Evolutionary conservation across 1,140 invertebrate genomes (phyloP).

Genomic region (Diabrotica undecimpunctata): DNA sequence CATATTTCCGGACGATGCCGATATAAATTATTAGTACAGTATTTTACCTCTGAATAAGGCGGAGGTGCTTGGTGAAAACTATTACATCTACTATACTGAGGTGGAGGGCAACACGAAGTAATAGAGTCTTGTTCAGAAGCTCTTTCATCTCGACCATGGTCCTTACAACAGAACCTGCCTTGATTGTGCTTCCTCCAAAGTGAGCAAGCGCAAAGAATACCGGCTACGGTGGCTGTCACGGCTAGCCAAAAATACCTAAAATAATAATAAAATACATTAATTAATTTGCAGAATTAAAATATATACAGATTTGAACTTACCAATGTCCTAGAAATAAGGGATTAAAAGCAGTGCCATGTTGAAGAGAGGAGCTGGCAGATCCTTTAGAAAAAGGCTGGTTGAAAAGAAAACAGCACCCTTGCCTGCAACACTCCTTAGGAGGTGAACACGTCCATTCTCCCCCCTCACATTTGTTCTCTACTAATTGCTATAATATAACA

Average conservation of each 20-base stretch:
- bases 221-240: conserved; percentile 56
- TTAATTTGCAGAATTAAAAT: too few species aligned
- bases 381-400: conserved; percentile 46
- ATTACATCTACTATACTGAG: conserved; percentile 72
- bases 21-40: too few species aligned
- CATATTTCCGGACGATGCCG: too few species aligned
- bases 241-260: conserved; percentile 57
- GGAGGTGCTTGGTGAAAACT: conserved; percentile 72
- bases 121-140: conserved; percentile 68
- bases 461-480: conserved; percentile 51
- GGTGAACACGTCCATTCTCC: conserved; percentile 58
- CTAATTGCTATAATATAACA: conserved; percentile 30
- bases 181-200: conserved; percentile 55
- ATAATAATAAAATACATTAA: background rate
- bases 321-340: conserved; percentile 54
- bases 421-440: conserved; percentile 67
- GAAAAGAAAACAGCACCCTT: conserved; percentile 65
- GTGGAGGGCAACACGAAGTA: conserved; percentile 71
- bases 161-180: conserved; percentile 50
- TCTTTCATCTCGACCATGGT: conserved; percentile 45
- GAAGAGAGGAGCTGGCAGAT: conserved; percentile 49
- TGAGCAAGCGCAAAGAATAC: conserved; percentile 64
- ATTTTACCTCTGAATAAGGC: conserved; percentile 73
- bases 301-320: conserved; percentile 34
- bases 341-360: conserved; percentile 49